Percentiles rank a stretch among this genome's conserved stretches.
Evolutionary conservation across 1,140 invertebrate species (phyloP).

Genomic region (Metaphire vulgaris): DNA sequence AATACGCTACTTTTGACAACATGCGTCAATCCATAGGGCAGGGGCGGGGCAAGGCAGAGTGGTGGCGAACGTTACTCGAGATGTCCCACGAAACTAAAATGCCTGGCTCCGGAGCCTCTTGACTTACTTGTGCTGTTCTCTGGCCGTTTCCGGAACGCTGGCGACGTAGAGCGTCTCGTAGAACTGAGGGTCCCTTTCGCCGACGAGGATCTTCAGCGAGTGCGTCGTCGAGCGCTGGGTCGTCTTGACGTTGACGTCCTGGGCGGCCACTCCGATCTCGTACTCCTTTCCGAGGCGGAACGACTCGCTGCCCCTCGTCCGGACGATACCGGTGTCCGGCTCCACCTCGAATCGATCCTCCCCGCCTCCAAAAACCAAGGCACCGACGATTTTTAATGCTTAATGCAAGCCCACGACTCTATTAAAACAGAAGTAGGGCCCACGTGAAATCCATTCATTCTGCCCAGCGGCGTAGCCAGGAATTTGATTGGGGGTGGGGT

Average conservation of each 20-base stretch:
- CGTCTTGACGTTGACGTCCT: conserved; percentile 13
- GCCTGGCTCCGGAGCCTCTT: no score
- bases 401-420: no score
- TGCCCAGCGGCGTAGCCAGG: no score
- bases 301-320: conserved; percentile 18
- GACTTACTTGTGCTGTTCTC: conserved; percentile 13
- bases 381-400: not conserved
- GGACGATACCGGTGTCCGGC: conserved; percentile 25
- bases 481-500: no score
- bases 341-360: conserved; percentile 30
- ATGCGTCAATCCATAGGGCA: no score
- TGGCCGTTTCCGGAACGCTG: conserved; percentile 26
- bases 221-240: conserved; percentile 23
- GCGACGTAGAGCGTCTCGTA: conserved; percentile 25
- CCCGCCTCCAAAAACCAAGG: conserved; percentile 17
- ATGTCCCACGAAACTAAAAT: no score
- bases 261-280: conserved; percentile 25
- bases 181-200: no score
- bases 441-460: no score
- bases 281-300: conserved; percentile 26
- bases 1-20: no score
- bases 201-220: conserved; percentile 28
- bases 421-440: no score
- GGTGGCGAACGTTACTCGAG: no score
- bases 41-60: no score